A percentile compares a stretch with the other conserved stretches of the same genome.
phyloP scores from a whole-genome alignment of 2,888 invertebrate species.

The Eupithecia subumbrata region DNA sequence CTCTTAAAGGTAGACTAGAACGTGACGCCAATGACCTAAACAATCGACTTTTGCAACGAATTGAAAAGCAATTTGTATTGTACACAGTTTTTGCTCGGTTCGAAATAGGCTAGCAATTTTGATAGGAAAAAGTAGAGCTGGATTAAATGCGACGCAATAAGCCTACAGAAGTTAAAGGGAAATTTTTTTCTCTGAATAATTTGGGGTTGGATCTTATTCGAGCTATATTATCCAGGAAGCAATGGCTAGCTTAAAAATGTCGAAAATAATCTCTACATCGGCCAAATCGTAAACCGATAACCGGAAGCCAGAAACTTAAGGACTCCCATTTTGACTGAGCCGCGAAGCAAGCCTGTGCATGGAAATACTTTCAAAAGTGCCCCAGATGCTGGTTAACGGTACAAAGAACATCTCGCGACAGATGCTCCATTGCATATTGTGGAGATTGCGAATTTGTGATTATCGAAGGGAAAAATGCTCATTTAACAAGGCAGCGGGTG shows the following conservation, averaged over 20 bases:
- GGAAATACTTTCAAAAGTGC: conserved; percentile 82
- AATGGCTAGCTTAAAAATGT: conserved; percentile 1
- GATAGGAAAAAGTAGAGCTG: conserved; percentile 8
- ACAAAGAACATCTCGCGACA: conserved; percentile 73
- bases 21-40: conserved; percentile 45
- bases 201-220: not conserved
- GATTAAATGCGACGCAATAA: not conserved
- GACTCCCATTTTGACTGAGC: conserved; percentile 67
- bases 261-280: conserved; percentile 5
- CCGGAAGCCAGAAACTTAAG: conserved; percentile 53
- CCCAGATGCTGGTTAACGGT: conserved; percentile 82
- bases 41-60: conserved; percentile 49
- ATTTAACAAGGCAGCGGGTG: conserved; percentile 34
- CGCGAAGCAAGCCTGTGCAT: conserved; percentile 47
- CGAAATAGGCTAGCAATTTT: conserved; percentile 18
- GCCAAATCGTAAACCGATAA: conserved; percentile 47
- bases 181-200: not conserved
- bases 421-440: conserved; percentile 66
- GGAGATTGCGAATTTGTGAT: conserved; percentile 51
- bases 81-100: conserved; percentile 46
- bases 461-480: conserved; percentile 44
- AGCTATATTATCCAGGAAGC: not conserved
- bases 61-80: conserved; percentile 48
- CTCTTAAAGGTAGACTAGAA: conserved; percentile 38
- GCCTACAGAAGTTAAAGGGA: not conserved